Conservation (phyloP, 2,888 invertebrate genomes). For the Drosophila incognita region DNA sequence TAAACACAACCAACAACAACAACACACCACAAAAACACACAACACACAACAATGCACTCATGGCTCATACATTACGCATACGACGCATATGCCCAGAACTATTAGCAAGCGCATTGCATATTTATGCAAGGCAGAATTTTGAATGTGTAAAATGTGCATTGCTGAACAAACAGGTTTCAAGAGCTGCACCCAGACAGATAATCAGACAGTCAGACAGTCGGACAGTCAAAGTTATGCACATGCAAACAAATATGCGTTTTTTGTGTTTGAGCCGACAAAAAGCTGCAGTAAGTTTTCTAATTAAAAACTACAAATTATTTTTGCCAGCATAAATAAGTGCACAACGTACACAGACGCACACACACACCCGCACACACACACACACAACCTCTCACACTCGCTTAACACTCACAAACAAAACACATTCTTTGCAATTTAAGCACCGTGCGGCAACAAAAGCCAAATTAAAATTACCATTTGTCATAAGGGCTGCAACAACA, state of each 20-base stretch:
- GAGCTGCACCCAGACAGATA: constrained; percentile 9
- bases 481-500: constrained; percentile 52
- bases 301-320: constrained; percentile 77
- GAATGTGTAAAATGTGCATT: constrained; percentile 42
- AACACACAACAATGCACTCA: constrained; percentile 22
- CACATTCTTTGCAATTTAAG: constrained; percentile 37
- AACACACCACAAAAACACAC: not conserved
- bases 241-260: constrained; percentile 10
- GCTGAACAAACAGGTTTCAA: constrained; percentile 23
- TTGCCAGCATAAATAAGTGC: constrained; percentile 63
- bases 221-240: constrained; percentile 4
- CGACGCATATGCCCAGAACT: constrained; percentile 67
- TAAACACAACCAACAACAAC: not conserved
- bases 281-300: constrained; percentile 68
- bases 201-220: constrained; percentile 9
- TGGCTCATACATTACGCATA: constrained; percentile 63
- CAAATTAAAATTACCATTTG: constrained; percentile 80
- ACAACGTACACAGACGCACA: constrained; percentile 25
- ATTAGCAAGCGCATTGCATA: constrained; percentile 72
- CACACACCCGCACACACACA: constrained; percentile 7
- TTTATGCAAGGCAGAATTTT: constrained; percentile 59
- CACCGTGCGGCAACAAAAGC: constrained; percentile 63
- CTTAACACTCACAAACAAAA: constrained; percentile 12
- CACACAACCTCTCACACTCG: not conserved
- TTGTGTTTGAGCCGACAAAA: constrained; percentile 20